Base-by-base conservation (phyloP, 2,888 invertebrate species). In the Parelbella ahira region DNA sequence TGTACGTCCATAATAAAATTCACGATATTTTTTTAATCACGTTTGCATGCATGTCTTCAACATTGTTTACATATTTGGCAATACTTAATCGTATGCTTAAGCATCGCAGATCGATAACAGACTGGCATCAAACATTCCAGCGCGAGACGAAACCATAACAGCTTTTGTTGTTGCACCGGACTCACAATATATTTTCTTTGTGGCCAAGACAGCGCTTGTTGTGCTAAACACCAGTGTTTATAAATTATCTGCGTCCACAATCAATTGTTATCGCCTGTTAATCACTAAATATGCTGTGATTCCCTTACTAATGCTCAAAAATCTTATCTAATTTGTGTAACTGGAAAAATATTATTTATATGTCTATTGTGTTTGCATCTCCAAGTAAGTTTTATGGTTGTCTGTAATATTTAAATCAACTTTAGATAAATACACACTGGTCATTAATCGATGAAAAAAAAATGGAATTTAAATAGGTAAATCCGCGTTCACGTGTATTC, bases 141-240 rank as follows among this genome's bases (percentile, higher is more conserved):
- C 60, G 50, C 60, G 58, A 49, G 64, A 33, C 54, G 49, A 63
- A 68, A 73, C 56, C 71, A 79, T 62, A 83, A 82, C 73, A 78
- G 67, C 67, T 68, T 68, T 79, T 75, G 75, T 80, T 70, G 60
- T 75, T 76, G 71, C 71, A 62, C 63, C 60, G 58, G 49, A 56
- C 48, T 49, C 50, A 52, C 45, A 48, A 55, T 60, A 58, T 77
- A 72, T 75, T 75, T 71, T 72, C 71, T 72, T 67, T 68, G 67
- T 53, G 48, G 50, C 64, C 56, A 59, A 60, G 48, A 50, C 53
- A 58, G 59, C 54, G 64, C 64, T 72, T 65, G 69, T 65, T 76
- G 69, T 69, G 58, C 67, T 68, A 73, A 72, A 72, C 76, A 77
- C 65, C 28, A 53, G 52, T 84, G 83, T 84, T 86, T 84, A 79